A percentile compares a stretch with the other conserved stretches of the same genome.
phyloP scores from a whole-genome alignment of 2,113 vertebrate species.

The Melozone crissalis region DNA sequence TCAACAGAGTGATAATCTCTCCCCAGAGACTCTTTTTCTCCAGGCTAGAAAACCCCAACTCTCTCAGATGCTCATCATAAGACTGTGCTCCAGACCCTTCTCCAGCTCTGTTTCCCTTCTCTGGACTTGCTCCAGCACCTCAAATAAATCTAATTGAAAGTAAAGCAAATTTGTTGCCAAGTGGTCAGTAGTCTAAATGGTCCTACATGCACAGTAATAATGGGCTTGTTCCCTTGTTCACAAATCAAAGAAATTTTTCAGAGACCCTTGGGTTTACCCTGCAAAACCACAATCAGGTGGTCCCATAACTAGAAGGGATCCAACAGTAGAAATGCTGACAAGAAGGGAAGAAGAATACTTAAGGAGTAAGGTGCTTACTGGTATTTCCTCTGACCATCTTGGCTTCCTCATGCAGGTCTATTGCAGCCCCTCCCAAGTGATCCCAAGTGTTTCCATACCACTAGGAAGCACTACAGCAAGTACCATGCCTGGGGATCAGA shows the following conservation, averaged over 20 bases:
- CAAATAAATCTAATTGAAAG: background rate
- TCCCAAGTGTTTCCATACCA: background rate
- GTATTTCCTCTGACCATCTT: background rate
- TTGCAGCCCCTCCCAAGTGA: accelerated
- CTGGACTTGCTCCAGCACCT: background rate
- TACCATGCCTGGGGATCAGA: background rate
- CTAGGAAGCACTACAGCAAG: background rate
- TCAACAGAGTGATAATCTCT: accelerated
- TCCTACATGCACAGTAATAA: background rate
- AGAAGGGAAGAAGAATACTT: background rate
- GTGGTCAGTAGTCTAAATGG: background rate
- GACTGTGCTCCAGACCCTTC: background rate
- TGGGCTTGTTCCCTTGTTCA: background rate
- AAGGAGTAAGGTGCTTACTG: background rate
- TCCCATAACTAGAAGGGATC: background rate
- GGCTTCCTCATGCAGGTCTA: background rate
- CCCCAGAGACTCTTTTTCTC: background rate
- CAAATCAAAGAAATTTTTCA: background rate
- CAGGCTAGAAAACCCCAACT: background rate
- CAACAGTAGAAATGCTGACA: background rate
- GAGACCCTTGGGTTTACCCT: background rate
- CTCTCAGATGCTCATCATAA: background rate
- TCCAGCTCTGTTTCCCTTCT: background rate
- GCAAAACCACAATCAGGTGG: background rate
- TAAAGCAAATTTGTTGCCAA: background rate